phyloP scores from a whole-genome alignment of 2,113 vertebrate genomes.

The Corynorhinus townsendii region DNA sequence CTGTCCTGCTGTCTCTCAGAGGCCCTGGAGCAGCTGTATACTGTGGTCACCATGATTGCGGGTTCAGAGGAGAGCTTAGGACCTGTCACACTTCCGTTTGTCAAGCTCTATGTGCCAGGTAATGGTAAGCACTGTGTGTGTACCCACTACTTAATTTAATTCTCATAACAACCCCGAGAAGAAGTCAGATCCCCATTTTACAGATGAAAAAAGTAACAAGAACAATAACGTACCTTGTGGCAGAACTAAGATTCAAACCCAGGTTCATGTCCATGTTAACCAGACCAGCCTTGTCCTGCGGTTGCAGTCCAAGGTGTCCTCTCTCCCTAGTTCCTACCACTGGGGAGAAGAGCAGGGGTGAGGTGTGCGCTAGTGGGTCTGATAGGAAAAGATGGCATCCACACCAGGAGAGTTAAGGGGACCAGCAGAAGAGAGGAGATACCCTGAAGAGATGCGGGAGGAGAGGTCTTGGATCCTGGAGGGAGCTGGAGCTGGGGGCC shows the following conservation, averaged over 20 bases:
- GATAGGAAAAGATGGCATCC: background rate
- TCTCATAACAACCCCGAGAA: background rate
- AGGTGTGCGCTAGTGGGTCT: background rate
- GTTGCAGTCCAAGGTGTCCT: background rate
- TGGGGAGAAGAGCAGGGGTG: background rate
- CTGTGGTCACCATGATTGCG: background rate
- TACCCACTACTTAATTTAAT: accelerated
- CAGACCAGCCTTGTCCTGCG: background rate
- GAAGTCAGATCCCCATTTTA: background rate
- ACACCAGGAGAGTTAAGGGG: background rate
- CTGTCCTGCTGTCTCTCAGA: background rate
- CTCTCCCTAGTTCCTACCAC: background rate
- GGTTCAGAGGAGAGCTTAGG: background rate
- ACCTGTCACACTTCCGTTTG: accelerated
- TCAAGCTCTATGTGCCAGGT: background rate
- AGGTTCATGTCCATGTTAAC: background rate
- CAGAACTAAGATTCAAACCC: background rate
- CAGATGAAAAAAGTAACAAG: background rate
- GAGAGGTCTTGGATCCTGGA: background rate
- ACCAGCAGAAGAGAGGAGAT: background rate
- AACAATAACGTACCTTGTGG: background rate
- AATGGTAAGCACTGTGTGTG: accelerated
- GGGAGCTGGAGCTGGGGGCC: background rate
- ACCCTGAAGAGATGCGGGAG: accelerated
- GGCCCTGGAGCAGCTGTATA: background rate